Evolutionary conservation across 2,888 invertebrate species (phyloP).

Genomic region (Watsonalla cultraria): DNA sequence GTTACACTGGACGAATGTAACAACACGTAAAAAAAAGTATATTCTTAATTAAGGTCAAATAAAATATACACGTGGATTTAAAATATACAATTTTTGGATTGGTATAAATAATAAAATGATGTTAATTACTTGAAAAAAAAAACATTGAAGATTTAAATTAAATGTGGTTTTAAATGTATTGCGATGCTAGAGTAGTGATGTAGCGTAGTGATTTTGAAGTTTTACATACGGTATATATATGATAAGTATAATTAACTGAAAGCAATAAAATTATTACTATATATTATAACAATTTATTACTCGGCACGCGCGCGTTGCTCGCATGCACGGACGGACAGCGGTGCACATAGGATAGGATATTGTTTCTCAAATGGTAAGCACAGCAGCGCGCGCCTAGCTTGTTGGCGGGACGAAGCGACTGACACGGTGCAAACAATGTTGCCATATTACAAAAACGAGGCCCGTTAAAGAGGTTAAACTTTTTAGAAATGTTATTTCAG

Average conservation of each 20-base stretch:
- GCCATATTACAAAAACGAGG: background rate
- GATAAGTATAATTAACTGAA: slow-evolving; percentile 69
- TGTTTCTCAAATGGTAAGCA: slow-evolving; percentile 26
- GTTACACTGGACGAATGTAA: slow-evolving; percentile 66
- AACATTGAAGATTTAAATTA: slow-evolving; percentile 38
- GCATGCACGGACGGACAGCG: slow-evolving; percentile 10
- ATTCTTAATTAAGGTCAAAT: slow-evolving; percentile 43
- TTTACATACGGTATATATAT: slow-evolving; percentile 62
- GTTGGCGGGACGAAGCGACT: background rate
- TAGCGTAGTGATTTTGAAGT: slow-evolving; percentile 76
- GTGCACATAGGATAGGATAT: slow-evolving; percentile 6
- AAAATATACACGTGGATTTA: slow-evolving; percentile 48
- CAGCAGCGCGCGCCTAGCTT: slow-evolving; percentile 58
- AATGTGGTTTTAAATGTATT: slow-evolving; percentile 73
- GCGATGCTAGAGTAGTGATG: slow-evolving; percentile 73
- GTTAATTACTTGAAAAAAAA: slow-evolving; percentile 47
- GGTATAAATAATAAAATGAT: slow-evolving; percentile 60
- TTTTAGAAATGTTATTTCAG: too few relatives aligned
- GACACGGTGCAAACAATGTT: background rate
- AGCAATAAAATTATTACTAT: slow-evolving; percentile 68
- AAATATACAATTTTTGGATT: slow-evolving; percentile 73
- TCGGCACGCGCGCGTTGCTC: slow-evolving; percentile 68
- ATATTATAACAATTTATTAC: slow-evolving; percentile 28
- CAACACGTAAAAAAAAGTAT: slow-evolving; percentile 43
- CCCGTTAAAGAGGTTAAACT: background rate